Evolutionary conservation across 2,113 vertebrate genomes (phyloP), one percentile per base, ranked within the genome.

Genomic region (Cyanoderma ruficeps): DNA sequence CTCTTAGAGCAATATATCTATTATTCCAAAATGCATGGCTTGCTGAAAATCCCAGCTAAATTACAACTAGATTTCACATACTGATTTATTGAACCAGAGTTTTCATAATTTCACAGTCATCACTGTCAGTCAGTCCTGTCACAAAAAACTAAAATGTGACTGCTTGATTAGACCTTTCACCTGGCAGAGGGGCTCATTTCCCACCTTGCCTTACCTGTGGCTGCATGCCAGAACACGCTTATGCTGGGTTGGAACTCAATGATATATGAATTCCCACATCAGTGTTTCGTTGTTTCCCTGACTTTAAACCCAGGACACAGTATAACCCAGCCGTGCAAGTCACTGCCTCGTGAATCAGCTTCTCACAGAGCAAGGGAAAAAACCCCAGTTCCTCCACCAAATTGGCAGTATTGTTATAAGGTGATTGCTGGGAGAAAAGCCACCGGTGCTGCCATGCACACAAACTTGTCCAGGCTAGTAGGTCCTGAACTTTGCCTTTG

Each of bases 281-380:
- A 64, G 25, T 11, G 87, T 50, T 88, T 75, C 47, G 37, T 65
- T 89, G 61, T 85, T 74, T 71, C 42, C 28, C 68, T 35, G 46
- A 33, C 65, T 94, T 49, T 88, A 95, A 96, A 87, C 91, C 50
- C 61, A 96, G 95, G 93, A 69, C 44, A 89, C 7, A 28, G 75
- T 70, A 72, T 71, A 96, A 97, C 56, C 85, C 85, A 96, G 83
- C 85, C 77, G 67, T 61, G 69, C 59, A 94, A 93, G 89, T 75
- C 87, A 86, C 18, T 86, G 83, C 70, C 87, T 97, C 12, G 11
- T 86, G 93, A 97, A 95, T 91, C 96, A 94, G 33, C 30, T 89
- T 83, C 78, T 96, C 49, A 20, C 50, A 81, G 61, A 27, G 30
- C 35, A 37, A 50, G 53, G 33, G 61, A 42, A 79, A 52, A 67